Evolutionary conservation across 2,797 vertebrate species (phyloP).

Genomic region (Thaleichthys pacificus): DNA sequence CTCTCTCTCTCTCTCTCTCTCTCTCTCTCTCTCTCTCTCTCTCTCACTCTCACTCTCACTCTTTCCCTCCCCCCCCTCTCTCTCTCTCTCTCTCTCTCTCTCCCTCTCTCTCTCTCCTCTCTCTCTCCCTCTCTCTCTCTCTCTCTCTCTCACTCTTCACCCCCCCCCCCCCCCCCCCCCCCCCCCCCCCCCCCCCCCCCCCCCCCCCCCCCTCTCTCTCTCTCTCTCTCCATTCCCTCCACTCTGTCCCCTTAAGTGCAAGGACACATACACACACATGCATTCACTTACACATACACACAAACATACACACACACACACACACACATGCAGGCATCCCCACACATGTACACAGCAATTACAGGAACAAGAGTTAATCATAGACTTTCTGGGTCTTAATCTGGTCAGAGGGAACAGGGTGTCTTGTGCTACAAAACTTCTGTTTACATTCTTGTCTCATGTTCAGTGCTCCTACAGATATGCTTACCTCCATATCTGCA

Average conservation of each 20-base stretch:
- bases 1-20: not conserved
- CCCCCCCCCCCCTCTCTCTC: too few relatives aligned
- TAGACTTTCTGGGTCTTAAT: not conserved
- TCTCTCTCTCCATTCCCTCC: not conserved
- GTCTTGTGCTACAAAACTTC: constrained; percentile 2
- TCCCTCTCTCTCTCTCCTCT: not conserved
- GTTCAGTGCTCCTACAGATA: constrained; percentile 11
- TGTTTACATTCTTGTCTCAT: constrained; percentile 41
- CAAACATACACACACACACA: not conserved
- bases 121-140: not conserved
- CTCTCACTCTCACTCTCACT: too few relatives aligned
- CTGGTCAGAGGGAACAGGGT: constrained; percentile 8
- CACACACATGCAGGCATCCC: not conserved
- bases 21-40: not conserved
- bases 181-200: too few relatives aligned
- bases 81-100: not conserved
- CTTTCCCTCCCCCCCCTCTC: not conserved
- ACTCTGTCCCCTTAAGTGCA: not conserved
- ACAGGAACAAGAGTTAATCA: constrained; percentile 13
- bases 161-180: too few relatives aligned
- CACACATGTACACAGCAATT: constrained; percentile 6
- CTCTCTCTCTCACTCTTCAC: not conserved
- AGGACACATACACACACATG: not conserved
- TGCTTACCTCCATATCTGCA: not conserved
- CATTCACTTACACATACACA: not conserved